Percentiles rank a stretch among this genome's conserved stretches.
Conservation (phyloP, 2,113 vertebrate genomes). For the Gallinago media region DNA sequence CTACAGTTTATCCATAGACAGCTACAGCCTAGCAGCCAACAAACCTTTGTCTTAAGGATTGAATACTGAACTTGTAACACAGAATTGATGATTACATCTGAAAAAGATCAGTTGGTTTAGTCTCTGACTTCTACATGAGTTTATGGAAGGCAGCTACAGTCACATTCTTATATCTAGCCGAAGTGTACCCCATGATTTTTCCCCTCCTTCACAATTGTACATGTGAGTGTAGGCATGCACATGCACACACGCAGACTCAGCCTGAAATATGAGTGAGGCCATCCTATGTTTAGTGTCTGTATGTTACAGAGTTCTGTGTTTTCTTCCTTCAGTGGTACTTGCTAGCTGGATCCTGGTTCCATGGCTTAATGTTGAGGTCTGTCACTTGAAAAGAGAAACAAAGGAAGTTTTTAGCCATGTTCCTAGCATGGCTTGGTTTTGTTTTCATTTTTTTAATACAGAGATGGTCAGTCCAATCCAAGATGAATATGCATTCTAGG, state of each 20-base stretch:
- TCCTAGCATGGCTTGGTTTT: neutral
- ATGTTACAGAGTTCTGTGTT: neutral
- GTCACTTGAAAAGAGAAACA: neutral
- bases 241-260: neutral
- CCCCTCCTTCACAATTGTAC: neutral
- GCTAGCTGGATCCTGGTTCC: neutral
- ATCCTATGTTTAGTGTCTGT: neutral
- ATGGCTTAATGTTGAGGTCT: neutral
- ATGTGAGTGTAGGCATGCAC: accelerated
- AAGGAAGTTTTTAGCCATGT: neutral
- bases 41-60: neutral
- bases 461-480: neutral
- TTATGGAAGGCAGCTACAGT: neutral
- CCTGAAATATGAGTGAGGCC: neutral
- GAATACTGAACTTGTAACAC: neutral
- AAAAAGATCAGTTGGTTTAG: neutral
- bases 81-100: neutral
- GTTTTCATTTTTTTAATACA: neutral
- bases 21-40: neutral
- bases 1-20: neutral
- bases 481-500: neutral
- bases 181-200: neutral
- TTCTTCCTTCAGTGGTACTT: neutral
- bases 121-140: neutral
- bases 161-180: neutral